A percentile compares a stretch with the other conserved stretches of the same genome.
These are phyloP conservation scores for Lomographa bimaculata DNA, from an alignment of 2,888 invertebrate genomes.

Conservation along the genomic window DNA sequence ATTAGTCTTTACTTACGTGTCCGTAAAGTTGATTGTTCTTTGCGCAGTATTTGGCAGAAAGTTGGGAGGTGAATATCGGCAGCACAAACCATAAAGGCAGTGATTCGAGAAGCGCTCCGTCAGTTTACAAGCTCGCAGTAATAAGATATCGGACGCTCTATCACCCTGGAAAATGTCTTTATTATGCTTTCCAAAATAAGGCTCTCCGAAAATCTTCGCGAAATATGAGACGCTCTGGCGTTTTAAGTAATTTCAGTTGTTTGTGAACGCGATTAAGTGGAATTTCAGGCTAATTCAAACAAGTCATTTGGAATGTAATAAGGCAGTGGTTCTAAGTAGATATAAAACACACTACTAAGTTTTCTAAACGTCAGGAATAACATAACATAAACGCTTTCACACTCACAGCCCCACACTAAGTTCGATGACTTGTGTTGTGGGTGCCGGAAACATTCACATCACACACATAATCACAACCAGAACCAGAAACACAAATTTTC, in stretches of 20 bases:
- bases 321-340: no score
- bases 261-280: constrained; percentile 11
- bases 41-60: constrained; percentile 34
- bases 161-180: constrained; percentile 65
- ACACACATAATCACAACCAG: no score
- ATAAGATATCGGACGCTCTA: constrained; percentile 73
- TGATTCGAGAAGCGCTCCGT: constrained; percentile 67
- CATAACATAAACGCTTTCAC: no score
- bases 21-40: constrained; percentile 1
- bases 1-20: neutral
- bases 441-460: no score
- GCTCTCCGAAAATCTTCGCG: constrained; percentile 17
- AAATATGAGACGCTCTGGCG: constrained; percentile 6
- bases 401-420: no score
- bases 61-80: constrained; percentile 63
- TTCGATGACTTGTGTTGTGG: no score
- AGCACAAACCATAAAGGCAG: constrained; percentile 65
- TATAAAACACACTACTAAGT: no score
- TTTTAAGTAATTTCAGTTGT: constrained; percentile 19
- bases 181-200: constrained; percentile 53
- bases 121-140: constrained; percentile 70
- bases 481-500: no score
- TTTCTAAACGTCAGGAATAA: no score
- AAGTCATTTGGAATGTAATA: no score
- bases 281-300: constrained; percentile 1